Evolutionary conservation across 2,797 vertebrate species (phyloP), one percentile per base, ranked within the genome.

Genomic region (Salarias fasciatus): DNA sequence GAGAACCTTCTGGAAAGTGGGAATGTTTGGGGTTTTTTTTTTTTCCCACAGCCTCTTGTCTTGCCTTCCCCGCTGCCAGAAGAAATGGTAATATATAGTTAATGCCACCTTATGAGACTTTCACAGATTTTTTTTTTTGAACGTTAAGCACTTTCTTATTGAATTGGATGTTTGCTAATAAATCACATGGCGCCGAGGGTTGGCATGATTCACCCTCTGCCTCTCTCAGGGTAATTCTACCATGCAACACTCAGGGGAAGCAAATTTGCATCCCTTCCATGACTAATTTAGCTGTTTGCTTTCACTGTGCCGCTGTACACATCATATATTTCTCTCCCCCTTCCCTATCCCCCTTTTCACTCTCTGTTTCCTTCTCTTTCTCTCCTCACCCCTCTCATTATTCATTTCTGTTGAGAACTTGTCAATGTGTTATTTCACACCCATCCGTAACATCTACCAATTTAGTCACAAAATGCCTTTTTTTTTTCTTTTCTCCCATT

Each of bases 111-210:
- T 78, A 89, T 88, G 79, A 89, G 84, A 83, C 76, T 83, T 83
- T 69, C 75, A 68, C 63, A 71, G 76, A 72, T 73, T 86, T 87
- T n/a, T n/a, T 82, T 73, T 86, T 87, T 79, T 81, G 83, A 91
- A 90, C 90, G 86, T 90, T 90, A 87, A 92, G 85, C 80, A 84
- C 86, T 86, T 75, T 77, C 82, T 89, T 88, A 91, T 92, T 90
- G 87, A 92, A 91, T 91, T 88, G 84, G 89, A 91, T 92, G 86
- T 91, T 91, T 91, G 86, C 82, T 89, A 83, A 90, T 91, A 92
- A 91, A 90, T 90, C 82, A 82, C 77, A 64, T 69, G 76, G 82
- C 52, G 68, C 82, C 35, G 60, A 69, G 64, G 69, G 80, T 77
- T 82, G 79, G 84, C 86, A 52, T 90, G 89, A 90, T 89, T 92